These are phyloP conservation scores for Rambutsinella grinnellia DNA, from an alignment of 2,888 invertebrate species.

Conservation along the genomic window DNA sequence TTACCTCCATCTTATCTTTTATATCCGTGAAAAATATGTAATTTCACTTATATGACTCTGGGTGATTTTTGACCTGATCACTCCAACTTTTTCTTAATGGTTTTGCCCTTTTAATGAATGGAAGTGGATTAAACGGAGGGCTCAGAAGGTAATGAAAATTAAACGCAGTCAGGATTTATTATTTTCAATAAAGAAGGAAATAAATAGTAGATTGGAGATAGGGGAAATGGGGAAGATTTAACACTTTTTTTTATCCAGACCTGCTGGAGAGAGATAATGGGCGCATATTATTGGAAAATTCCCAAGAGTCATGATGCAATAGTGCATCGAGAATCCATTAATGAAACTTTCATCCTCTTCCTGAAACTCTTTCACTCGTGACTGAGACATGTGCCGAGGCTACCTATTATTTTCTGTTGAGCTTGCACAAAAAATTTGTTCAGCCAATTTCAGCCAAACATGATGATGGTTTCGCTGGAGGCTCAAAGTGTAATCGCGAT, in stretches of 20 bases:
- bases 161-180: conserved; percentile 9
- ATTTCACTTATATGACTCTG: background rate
- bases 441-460: background rate
- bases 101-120: conserved; percentile 12
- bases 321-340: background rate
- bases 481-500: too few species aligned
- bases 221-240: too few species aligned
- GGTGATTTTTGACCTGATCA: background rate
- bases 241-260: background rate
- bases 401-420: background rate
- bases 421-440: background rate
- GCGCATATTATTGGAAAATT: background rate
- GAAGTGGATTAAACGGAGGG: background rate
- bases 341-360: background rate
- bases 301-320: background rate
- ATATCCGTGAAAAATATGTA: background rate
- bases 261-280: background rate
- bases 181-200: conserved; percentile 10
- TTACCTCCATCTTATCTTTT: background rate
- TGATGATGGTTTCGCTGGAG: too few species aligned
- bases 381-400: too few species aligned
- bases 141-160: conserved; percentile 7
- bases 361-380: background rate
- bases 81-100: background rate
- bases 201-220: background rate